Percentiles rank a stretch among this genome's conserved stretches.
Conservation (phyloP, 2,113 vertebrate species). For the zebrafish (Danio rerio) region GRCz12tu NC_133192.1:21066501-21067000, state of each 20-base stretch:
- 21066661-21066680: conserved; percentile 81
- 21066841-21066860: background rate
- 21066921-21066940: too few relatives aligned
- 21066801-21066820: conserved; percentile 78
- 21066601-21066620: conserved; percentile 2
- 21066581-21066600: conserved; percentile 24
- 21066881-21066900: too few relatives aligned
- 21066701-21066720: conserved; percentile 85
- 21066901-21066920: too few relatives aligned
- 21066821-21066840: background rate
- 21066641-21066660: conserved; percentile 1
- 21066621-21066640: conserved; percentile 9
- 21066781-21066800: conserved; percentile 92
- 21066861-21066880: background rate
- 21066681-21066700: conserved; percentile 88
- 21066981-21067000: too few relatives aligned
- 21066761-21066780: conserved; percentile 92
- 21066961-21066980: too few relatives aligned
- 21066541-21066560: conserved; percentile 83
- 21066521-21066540: conserved; percentile 85
- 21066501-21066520: conserved; percentile 92
- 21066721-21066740: conserved; percentile 93
- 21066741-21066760: conserved; percentile 96
- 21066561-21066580: conserved; percentile 51
- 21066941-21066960: too few relatives aligned